A percentile compares a stretch with the other conserved stretches of the same genome.
Evolutionary conservation across 2,797 vertebrate species (phyloP).

Genomic region (Eupleurogrammus muticus): DNA sequence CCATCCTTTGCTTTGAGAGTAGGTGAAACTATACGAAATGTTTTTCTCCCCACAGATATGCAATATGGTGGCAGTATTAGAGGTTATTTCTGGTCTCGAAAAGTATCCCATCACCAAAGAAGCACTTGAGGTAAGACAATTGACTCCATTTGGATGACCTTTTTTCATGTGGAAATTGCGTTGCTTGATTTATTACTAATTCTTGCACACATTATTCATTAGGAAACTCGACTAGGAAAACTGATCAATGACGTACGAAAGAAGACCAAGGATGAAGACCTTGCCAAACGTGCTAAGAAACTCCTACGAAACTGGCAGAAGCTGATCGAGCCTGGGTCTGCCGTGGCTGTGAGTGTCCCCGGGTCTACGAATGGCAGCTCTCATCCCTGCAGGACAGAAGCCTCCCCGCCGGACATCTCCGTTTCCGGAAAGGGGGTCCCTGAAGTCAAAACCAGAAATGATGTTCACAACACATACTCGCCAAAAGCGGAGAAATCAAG

Average conservation of each 20-base stretch:
- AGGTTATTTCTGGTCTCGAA: constrained; percentile 97
- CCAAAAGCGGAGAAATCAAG: constrained; percentile 91
- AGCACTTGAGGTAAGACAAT: constrained; percentile 92
- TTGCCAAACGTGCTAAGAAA: constrained; percentile 98
- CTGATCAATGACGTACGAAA: constrained; percentile 98
- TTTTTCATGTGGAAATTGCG: neutral
- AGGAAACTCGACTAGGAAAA: constrained; percentile 98
- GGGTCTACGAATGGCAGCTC: constrained; percentile 94
- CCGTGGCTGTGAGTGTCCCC: constrained; percentile 79
- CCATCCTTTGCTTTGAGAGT: neutral
- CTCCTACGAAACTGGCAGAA: constrained; percentile 97
- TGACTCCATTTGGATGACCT: neutral
- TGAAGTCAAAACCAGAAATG: constrained; percentile 91
- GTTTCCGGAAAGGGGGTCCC: constrained; percentile 84
- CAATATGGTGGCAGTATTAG: constrained; percentile 98
- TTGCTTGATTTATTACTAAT: constrained; percentile 18
- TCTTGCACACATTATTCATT: constrained; percentile 26
- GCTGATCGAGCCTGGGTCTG: constrained; percentile 92
- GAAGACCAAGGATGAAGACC: constrained; percentile 97
- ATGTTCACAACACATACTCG: constrained; percentile 93
- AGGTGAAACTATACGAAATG: neutral
- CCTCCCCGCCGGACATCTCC: constrained; percentile 78
- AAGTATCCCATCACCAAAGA: constrained; percentile 99
- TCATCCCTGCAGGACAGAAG: constrained; percentile 90
- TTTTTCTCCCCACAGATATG: constrained; percentile 87